phyloP scores from a whole-genome alignment of 53 echinoderm and acorn worm species.

The Echinarachnius parma region DNA sequence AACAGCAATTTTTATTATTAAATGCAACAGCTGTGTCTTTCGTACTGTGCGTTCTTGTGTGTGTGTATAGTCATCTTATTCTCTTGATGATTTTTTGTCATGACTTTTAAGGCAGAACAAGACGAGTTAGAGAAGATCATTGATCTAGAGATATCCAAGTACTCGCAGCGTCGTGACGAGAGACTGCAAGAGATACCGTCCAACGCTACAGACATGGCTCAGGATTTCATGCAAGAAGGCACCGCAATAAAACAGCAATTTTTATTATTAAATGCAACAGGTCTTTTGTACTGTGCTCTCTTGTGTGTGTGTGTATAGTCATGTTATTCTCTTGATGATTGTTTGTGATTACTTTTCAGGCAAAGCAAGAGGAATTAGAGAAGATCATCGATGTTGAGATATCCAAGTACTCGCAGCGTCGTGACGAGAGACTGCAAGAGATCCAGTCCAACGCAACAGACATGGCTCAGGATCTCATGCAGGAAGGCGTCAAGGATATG shows the following conservation, averaged over 20 bases:
- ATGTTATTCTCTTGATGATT: too few species aligned
- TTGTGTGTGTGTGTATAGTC: too few species aligned
- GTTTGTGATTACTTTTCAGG: not conserved
- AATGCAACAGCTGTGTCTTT: too few species aligned
- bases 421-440: constrained; percentile 14
- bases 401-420: constrained; percentile 9
- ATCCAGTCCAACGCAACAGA: constrained; percentile 86
- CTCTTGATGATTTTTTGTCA: too few species aligned
- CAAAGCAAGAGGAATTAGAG: constrained; percentile 40
- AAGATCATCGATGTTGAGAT: constrained; percentile 38
- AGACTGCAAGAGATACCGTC: constrained; percentile 55
- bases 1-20: too few species aligned
- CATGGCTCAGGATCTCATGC: constrained; percentile 82
- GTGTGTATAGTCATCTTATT: too few species aligned
- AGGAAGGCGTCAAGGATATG: constrained; percentile 92
- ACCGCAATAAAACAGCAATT: too few species aligned
- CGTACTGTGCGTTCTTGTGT: too few species aligned
- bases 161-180: constrained; percentile 6
- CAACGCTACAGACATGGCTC: constrained; percentile 81
- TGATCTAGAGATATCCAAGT: constrained; percentile 29
- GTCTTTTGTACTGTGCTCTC: too few species aligned
- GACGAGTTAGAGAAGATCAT: constrained; percentile 43
- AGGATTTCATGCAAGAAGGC: constrained; percentile 82
- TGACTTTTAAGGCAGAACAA: constrained; percentile 42
- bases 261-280: too few species aligned